Evolutionary conservation across 1,140 invertebrate species (phyloP), one percentile per base, ranked within the genome.

Genomic region (Drosophila equinoxialis): DNA sequence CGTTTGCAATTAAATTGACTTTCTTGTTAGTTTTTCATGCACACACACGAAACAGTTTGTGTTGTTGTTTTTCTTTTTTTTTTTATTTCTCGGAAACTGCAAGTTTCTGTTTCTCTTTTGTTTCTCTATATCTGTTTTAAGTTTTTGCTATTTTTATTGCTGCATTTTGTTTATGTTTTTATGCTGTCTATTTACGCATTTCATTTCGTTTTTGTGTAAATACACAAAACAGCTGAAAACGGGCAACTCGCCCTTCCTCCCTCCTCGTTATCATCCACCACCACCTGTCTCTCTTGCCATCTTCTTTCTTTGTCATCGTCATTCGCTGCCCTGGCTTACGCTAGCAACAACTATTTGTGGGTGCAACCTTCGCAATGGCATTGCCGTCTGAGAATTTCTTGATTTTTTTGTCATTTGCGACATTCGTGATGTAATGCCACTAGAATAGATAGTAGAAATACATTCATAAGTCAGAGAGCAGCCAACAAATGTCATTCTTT

Each of bases 131-230:
- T 78, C 37, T n/a, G 20, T 60, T 30, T 60, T 63, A 67, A 14
- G 30, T 10, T 14, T 20, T 51, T 57, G 41, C 35, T 51, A 61
- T 65, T 71, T 77, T 74, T 66, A 84, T 76, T 80, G 69, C 69
- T 70, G 61, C 74, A 71, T 70, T 85, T 85, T 84, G 81, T 85
- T 84, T 81, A 85, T 81, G 73, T 81, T 81, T 81, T 81, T 81
- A 81, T 77, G 79, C 70, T 79, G 64, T 74, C 64, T 78, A 81
- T 81, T 70, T 85, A 69, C 69, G 79, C 71, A 75, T 82, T 86
- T 79, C 66, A 79, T 83, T 87, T 87, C 62, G 58, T 69, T 74
- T 79, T 71, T 74, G 72, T 79, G 72, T 79, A 83, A 86, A 86
- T 87, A 86, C 62, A 82, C 83, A 87, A 65, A 87, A 79, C 55